Conservation (phyloP, 2,888 invertebrate species). For the Formica aserva region DNA sequence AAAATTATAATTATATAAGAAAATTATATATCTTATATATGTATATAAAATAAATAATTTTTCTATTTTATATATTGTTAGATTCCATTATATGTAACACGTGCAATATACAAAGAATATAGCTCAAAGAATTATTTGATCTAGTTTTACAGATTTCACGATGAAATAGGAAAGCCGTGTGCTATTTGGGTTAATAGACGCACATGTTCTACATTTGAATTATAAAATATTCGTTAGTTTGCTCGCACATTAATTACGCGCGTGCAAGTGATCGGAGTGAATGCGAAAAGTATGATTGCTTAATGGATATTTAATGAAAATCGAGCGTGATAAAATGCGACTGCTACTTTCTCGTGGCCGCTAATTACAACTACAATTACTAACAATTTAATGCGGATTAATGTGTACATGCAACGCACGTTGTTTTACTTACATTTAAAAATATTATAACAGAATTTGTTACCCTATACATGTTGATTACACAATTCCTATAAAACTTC, state of each 20-base stretch:
- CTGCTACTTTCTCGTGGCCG: constrained; percentile 4
- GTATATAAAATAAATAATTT: neutral
- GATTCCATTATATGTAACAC: neutral
- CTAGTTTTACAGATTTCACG: constrained; percentile 12
- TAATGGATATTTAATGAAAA: constrained; percentile 28
- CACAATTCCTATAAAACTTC: neutral
- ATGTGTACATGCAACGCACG: neutral
- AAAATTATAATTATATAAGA: neutral
- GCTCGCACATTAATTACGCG: constrained; percentile 42
- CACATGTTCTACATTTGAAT: constrained; percentile 30
- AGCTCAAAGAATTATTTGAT: neutral
- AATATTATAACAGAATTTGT: neutral
- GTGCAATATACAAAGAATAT: neutral
- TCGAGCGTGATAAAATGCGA: constrained; percentile 37
- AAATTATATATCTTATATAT: neutral
- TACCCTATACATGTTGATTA: neutral
- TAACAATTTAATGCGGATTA: constrained; percentile 13
- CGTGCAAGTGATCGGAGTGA: neutral
- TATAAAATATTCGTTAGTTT: constrained; percentile 26
- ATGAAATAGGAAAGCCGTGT: neutral
- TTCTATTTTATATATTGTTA: neutral
- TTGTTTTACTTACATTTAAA: neutral
- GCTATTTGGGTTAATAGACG: constrained; percentile 35
- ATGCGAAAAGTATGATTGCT: constrained; percentile 37
- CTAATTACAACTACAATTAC: constrained; percentile 3